Conservation (phyloP, 2,888 invertebrate genomes). For the Plagodis dolabraria region DNA sequence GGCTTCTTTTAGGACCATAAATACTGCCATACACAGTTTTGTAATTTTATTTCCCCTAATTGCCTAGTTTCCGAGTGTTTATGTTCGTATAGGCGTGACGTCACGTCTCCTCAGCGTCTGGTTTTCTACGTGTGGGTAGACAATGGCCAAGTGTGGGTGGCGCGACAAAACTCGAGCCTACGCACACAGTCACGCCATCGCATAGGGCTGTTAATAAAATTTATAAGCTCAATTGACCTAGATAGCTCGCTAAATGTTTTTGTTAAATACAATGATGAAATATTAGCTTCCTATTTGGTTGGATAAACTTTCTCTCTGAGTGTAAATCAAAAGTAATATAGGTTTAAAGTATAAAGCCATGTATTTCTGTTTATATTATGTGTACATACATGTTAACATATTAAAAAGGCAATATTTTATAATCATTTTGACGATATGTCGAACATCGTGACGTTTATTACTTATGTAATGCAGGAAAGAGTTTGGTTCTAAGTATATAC, state of each 20-base stretch:
- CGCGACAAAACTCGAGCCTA: slow-evolving; percentile 72
- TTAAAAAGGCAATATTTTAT: no score
- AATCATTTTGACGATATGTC: no score
- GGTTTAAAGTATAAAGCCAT: not conserved
- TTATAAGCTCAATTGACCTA: slow-evolving; percentile 34
- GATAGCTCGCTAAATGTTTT: slow-evolving; percentile 25
- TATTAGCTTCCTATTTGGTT: slow-evolving; percentile 19
- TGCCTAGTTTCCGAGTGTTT: slow-evolving; percentile 42
- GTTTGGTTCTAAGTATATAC: no score
- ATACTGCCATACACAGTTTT: slow-evolving; percentile 34
- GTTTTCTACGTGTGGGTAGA: slow-evolving; percentile 62
- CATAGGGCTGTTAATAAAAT: slow-evolving; percentile 39
- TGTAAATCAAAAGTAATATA: not conserved
- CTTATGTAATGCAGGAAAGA: no score
- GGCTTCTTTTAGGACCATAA: slow-evolving; percentile 10
- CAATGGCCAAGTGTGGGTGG: slow-evolving; percentile 72
- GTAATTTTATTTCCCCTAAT: slow-evolving; percentile 53
- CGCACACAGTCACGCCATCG: slow-evolving; percentile 58
- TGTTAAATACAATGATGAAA: slow-evolving; percentile 26
- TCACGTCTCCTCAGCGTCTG: slow-evolving; percentile 64
- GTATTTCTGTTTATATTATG: no score
- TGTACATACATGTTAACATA: no score
- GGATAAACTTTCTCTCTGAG: slow-evolving; percentile 19
- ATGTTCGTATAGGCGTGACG: slow-evolving; percentile 56
- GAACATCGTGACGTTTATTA: no score